These are phyloP conservation scores for Trachelipus rathkii DNA, from an alignment of 1,140 invertebrate species.

Conservation along the genomic window DNA sequence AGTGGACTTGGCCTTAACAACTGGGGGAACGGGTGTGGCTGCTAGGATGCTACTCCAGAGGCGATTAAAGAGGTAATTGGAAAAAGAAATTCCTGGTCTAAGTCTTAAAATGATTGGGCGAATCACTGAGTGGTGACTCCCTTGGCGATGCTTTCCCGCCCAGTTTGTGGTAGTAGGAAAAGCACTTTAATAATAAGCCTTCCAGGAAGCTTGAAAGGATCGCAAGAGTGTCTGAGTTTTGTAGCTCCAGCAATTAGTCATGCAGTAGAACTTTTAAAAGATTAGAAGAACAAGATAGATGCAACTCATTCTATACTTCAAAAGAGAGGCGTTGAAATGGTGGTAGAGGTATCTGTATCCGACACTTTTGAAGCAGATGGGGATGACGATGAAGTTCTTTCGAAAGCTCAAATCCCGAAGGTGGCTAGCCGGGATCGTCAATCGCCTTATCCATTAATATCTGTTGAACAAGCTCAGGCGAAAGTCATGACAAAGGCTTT, in stretches of 20 bases:
- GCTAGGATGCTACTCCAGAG: conserved; percentile 91
- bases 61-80: conserved; percentile 63
- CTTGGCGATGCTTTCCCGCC: conserved; percentile 79
- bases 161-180: conserved; percentile 70
- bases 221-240: conserved; percentile 68
- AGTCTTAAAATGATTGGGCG: conserved; percentile 65
- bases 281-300: conserved; percentile 23
- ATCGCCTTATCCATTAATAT: conserved; percentile 43
- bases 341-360: conserved; percentile 8
- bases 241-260: conserved; percentile 34
- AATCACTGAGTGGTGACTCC: conserved; percentile 74
- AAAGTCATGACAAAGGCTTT: conserved; percentile 61
- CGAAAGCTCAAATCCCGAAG: conserved; percentile 35
- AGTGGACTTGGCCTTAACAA: conserved; percentile 77
- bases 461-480: conserved; percentile 59
- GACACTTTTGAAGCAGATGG: neutral
- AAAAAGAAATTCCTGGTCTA: conserved; percentile 74
- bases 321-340: conserved; percentile 22
- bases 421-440: conserved; percentile 30
- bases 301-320: conserved; percentile 30
- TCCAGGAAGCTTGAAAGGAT: conserved; percentile 86
- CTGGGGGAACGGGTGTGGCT: conserved; percentile 89
- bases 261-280: conserved; percentile 31
- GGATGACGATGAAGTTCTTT: neutral
- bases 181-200: conserved; percentile 86